Conservation (phyloP, 2,888 invertebrate genomes). For the Galerucella nymphaeae region DNA sequence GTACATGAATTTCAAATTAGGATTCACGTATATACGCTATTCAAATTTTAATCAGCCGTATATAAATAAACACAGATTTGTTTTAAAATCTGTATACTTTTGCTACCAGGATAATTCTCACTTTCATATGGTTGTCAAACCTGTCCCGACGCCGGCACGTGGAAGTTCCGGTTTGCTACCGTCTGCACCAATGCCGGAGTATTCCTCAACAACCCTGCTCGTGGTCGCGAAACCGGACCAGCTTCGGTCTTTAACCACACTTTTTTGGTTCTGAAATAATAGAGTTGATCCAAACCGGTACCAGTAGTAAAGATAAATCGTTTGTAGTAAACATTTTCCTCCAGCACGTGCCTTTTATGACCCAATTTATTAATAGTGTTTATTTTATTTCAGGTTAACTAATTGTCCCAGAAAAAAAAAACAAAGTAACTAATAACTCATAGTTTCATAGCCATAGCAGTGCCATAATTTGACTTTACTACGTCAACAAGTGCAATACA, state of each 20-base stretch:
- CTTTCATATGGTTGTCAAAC: conserved; percentile 61
- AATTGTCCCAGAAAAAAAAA: conserved; percentile 34
- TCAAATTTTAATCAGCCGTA: conserved; percentile 35
- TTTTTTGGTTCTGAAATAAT: conserved; percentile 55
- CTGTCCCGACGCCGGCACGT: conserved; percentile 59
- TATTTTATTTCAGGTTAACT: conserved; percentile 44
- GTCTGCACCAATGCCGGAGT: conserved; percentile 35
- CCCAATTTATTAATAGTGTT: conserved; percentile 35
- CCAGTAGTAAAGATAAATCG: conserved; percentile 55
- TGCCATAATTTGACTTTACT: conserved; percentile 58
- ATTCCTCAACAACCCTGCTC: conserved; percentile 39
- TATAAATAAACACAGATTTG: background rate
- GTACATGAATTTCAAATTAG: conserved; percentile 54
- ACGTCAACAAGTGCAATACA: conserved; percentile 63
- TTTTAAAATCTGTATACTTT: conserved; percentile 28
- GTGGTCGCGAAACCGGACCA: conserved; percentile 42
- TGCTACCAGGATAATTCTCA: conserved; percentile 38
- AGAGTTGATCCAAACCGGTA: conserved; percentile 58
- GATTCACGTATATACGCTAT: conserved; percentile 43
- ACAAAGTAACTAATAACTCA: conserved; percentile 15
- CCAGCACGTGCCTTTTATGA: conserved; percentile 45
- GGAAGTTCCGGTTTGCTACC: conserved; percentile 57
- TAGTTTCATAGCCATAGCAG: conserved; percentile 54
- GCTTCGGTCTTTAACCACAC: conserved; percentile 44
- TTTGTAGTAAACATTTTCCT: conserved; percentile 48